Percentiles rank a stretch among this genome's conserved stretches.
Evolutionary conservation across 2,888 invertebrate genomes (phyloP).

Genomic region (Halocaridina rubra): DNA sequence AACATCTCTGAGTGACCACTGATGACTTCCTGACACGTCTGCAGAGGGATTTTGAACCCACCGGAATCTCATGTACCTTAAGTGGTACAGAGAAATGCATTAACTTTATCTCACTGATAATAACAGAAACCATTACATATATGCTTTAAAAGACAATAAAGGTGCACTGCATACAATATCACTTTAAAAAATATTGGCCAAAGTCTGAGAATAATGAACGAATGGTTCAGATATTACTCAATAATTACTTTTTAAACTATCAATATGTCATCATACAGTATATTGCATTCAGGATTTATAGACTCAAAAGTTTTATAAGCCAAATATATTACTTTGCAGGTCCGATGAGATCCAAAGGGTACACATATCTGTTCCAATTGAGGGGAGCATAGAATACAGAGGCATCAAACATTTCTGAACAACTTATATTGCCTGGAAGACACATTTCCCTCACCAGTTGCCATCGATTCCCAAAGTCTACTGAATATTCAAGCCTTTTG

Average conservation of each 20-base stretch:
- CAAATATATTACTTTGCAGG: slow-evolving; percentile 62
- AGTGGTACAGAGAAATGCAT: background rate
- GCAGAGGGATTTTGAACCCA: slow-evolving; percentile 52
- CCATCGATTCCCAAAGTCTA: slow-evolving; percentile 58
- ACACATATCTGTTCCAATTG: slow-evolving; percentile 50
- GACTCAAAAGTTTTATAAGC: too few relatives aligned
- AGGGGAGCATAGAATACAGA: slow-evolving; percentile 59
- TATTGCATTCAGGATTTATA: too few relatives aligned
- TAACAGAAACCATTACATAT: background rate
- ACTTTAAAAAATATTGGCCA: too few relatives aligned
- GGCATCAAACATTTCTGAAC: slow-evolving; percentile 31
- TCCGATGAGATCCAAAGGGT: slow-evolving; percentile 49
- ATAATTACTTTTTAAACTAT: too few relatives aligned
- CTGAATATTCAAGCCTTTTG: slow-evolving; percentile 52
- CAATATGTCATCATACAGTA: too few relatives aligned
- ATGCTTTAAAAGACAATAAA: too few relatives aligned
- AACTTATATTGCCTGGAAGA: slow-evolving; percentile 48
- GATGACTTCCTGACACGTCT: slow-evolving; percentile 42
- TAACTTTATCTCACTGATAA: background rate
- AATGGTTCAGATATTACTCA: too few relatives aligned
- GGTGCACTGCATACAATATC: too few relatives aligned
- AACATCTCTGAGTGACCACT: slow-evolving; percentile 54
- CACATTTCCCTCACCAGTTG: slow-evolving; percentile 46
- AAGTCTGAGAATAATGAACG: too few relatives aligned
- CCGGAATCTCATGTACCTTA: slow-evolving; percentile 56